Base-by-base conservation (phyloP, 2,888 invertebrate species). In the Agrenia bidenticulata region DNA sequence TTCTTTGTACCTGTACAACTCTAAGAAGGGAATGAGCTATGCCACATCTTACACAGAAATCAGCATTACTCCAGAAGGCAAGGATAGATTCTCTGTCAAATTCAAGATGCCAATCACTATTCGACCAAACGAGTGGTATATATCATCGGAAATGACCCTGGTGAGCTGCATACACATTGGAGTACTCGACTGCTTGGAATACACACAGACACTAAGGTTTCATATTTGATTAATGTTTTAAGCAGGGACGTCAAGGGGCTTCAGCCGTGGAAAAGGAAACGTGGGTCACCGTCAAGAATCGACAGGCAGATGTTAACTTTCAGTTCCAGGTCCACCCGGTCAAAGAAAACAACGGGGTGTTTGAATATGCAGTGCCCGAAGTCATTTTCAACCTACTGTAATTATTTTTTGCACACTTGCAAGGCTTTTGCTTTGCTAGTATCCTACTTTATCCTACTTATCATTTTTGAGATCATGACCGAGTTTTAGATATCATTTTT, bases 321-420 rank as follows among this genome's bases (percentile, higher is more conserved):
- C 69, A 72, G 23, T 72, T 72, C 45, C 72, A 72, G 50, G 69
- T 72, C 53, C 72, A 72, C 51, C 72, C 72, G 21, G 54, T 72
- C 23, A 67, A 67, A 41, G 72, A 69, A 55, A 62, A 60, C 21
- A 65, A 69, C 39, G 72, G 72, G 32, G 69, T 72, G n/a, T 59
- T 72, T 26, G 69, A 72, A 27, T 72, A 72, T 39, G 72, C 72
- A 4, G 68, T 72, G 61, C 72, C 72, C n/a, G 69, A 72, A 64
- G 66, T 72, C 50, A 67, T 72, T 59, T 72, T 69, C 62, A 72
- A 63, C 24, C 61, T 69, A n/a, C 58, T 69, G 65, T 64, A 67
- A 64, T 39, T 51, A 11, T 51, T 23, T 9, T 51, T 51, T 51
- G 45, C 15, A 19, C 19, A 4, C n/a, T 15, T 45, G 5, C n/a